These are phyloP conservation scores for Aythya fuligula DNA, from an alignment of 2,797 vertebrate species.

Conservation along the genomic window DNA sequence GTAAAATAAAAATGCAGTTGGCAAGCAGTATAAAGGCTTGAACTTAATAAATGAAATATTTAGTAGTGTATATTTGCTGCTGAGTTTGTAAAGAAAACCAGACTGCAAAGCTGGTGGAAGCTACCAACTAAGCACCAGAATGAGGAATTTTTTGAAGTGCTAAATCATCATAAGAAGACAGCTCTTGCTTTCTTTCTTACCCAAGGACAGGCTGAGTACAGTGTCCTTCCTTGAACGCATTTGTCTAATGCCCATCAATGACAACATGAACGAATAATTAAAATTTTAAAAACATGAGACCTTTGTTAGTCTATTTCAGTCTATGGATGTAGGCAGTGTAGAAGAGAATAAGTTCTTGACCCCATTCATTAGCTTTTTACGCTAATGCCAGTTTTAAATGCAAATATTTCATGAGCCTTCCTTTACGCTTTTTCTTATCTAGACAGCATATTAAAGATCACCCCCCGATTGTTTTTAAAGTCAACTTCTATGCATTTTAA, in stretches of 20 bases:
- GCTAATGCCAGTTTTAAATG: neutral
- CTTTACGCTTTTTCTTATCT: neutral
- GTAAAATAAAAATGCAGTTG: constrained; percentile 51
- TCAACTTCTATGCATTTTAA: neutral
- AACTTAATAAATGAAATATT: constrained; percentile 55
- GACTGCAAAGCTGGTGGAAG: constrained; percentile 27
- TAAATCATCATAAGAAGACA: neutral
- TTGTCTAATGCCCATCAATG: neutral
- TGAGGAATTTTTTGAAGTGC: neutral
- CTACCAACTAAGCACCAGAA: neutral
- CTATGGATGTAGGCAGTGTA: neutral
- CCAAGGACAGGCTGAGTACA: neutral
- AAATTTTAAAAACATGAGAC: neutral
- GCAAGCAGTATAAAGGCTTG: constrained; percentile 41
- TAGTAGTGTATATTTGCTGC: constrained; percentile 52
- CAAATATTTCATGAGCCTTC: neutral
- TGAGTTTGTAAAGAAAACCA: constrained; percentile 57
- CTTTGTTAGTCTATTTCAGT: fast-evolving
- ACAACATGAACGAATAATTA: neutral
- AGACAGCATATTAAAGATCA: fast-evolving
- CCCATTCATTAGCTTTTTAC: neutral
- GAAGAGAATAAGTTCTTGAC: neutral
- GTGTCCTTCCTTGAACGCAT: neutral
- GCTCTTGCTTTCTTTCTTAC: neutral
- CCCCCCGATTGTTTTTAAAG: neutral